phyloP scores from a whole-genome alignment of 2,113 vertebrate genomes.

The Sceloporus tristichus region DNA sequence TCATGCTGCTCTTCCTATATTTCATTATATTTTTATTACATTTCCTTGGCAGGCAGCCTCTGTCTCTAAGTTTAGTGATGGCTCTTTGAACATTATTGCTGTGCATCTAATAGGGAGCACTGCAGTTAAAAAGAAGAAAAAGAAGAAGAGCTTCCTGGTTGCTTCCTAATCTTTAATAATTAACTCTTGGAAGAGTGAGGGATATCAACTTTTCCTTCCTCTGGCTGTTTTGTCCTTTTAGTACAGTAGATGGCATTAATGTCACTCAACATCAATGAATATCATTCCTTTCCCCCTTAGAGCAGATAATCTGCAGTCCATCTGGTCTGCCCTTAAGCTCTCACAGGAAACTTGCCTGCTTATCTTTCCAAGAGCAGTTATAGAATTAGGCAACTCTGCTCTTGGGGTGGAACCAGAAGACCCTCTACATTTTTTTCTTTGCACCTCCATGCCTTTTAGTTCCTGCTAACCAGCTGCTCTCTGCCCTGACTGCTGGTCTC shows the following conservation, averaged over 20 bases:
- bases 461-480: background rate
- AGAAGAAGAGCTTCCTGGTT: background rate
- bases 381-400: background rate
- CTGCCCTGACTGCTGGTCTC: background rate
- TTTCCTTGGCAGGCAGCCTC: constrained; percentile 19
- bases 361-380: background rate
- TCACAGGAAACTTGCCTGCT: background rate
- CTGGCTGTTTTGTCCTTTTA: background rate
- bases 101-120: background rate
- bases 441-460: no score
- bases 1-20: constrained; percentile 28
- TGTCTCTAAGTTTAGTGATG: constrained; percentile 11
- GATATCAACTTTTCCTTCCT: background rate
- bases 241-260: background rate
- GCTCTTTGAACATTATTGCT: constrained; percentile 24
- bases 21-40: constrained; percentile 40
- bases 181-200: background rate
- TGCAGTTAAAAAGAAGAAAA: background rate
- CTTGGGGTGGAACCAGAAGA: background rate
- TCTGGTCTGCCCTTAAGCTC: background rate
- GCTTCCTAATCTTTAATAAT: constrained; percentile 23
- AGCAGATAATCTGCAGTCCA: background rate
- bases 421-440: background rate
- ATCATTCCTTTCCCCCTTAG: background rate
- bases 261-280: constrained; percentile 9